Percentiles rank a stretch among this genome's conserved stretches.
Evolutionary conservation across 2,888 invertebrate genomes (phyloP).

Genomic region (Pachycephus smyrnensis): DNA sequence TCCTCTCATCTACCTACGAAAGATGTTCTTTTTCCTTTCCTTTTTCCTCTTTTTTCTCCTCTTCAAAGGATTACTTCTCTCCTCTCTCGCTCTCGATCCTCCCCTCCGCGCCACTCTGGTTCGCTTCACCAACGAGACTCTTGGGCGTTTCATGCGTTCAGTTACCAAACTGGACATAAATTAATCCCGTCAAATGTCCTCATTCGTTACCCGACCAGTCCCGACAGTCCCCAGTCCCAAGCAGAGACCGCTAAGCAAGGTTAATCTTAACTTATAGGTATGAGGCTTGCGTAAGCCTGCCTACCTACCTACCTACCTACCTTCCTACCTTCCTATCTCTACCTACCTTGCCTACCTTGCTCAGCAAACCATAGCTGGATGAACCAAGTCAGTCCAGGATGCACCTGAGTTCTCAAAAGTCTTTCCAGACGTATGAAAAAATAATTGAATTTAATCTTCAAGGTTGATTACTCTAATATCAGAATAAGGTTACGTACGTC

Average conservation of each 20-base stretch:
- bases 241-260: conserved; percentile 56
- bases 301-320: conserved; percentile 11
- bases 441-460: neutral
- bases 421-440: neutral
- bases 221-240: conserved; percentile 30
- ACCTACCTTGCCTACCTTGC: neutral
- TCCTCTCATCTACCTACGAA: neutral
- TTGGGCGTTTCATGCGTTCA: conserved; percentile 50
- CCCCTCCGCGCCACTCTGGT: conserved; percentile 20
- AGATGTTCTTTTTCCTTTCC: neutral
- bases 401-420: neutral
- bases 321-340: neutral
- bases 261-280: conserved; percentile 63
- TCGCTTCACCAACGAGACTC: conserved; percentile 28
- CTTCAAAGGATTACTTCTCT: conserved; percentile 13
- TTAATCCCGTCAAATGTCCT: conserved; percentile 65
- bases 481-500: neutral
- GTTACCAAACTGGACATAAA: conserved; percentile 64
- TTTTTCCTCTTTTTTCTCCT: conserved; percentile 7
- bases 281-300: conserved; percentile 54
- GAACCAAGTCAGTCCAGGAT: neutral
- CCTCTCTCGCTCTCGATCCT: conserved; percentile 23
- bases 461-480: neutral
- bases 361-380: neutral
- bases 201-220: conserved; percentile 55